Percentiles rank a stretch among this genome's conserved stretches.
phyloP scores from a whole-genome alignment of 2,113 vertebrate genomes.

The Trogon surrucura region DNA sequence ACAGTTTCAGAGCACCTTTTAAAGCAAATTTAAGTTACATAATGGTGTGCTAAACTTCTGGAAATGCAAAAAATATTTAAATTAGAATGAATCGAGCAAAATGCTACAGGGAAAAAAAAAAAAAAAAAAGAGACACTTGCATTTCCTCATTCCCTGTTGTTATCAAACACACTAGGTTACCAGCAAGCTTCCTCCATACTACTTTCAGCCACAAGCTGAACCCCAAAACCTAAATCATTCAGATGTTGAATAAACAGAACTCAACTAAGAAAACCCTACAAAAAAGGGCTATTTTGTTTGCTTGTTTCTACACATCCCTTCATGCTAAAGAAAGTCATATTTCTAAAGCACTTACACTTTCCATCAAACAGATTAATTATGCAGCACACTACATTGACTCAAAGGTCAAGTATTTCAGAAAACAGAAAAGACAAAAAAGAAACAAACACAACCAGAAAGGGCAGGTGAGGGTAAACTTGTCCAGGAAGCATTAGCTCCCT shows the following conservation, averaged over 20 bases:
- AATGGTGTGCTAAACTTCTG: neutral
- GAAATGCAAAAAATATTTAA: neutral
- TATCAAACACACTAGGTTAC: neutral
- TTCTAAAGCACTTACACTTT: neutral
- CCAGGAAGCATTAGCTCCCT: neutral
- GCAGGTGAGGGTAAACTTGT: neutral
- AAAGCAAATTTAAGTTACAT: neutral
- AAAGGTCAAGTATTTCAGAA: neutral
- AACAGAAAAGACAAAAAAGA: neutral
- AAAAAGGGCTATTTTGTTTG: neutral
- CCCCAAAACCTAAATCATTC: neutral
- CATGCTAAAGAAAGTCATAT: neutral
- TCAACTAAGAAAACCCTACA: neutral
- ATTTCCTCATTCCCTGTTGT: neutral
- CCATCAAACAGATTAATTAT: neutral
- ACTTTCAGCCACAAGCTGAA: neutral
- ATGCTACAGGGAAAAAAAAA: neutral
- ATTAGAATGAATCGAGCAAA: neutral
- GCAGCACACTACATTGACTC: neutral
- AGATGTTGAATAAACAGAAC: neutral
- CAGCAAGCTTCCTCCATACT: neutral
- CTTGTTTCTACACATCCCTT: neutral
- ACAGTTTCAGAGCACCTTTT: neutral
- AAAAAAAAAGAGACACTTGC: rapidly evolving
- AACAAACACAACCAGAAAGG: neutral